Conservation (phyloP, 2,797 vertebrate species). For the Paramormyrops hopkinsi region DNA sequence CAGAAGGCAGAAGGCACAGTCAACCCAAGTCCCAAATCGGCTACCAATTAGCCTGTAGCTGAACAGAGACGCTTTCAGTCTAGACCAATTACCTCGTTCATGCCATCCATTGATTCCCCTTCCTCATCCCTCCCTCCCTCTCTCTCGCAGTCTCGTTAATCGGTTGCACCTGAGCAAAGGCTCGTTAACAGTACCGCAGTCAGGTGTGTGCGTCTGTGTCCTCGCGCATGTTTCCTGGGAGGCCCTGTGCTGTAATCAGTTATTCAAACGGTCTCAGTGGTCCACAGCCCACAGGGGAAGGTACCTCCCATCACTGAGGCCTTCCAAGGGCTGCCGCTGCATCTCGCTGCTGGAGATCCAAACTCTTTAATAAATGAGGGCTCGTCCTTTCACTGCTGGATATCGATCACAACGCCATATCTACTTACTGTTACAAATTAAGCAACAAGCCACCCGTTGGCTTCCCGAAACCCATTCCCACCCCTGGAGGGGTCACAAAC, state of each 20-base stretch:
- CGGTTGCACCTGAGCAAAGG: conserved; percentile 1
- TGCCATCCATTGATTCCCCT: neutral
- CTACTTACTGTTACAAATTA: conserved; percentile 8
- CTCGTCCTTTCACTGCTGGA: neutral
- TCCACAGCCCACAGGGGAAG: neutral
- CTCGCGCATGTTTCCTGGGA: neutral
- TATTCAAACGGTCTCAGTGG: conserved; percentile 11
- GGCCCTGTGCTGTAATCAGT: neutral
- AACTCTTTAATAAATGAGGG: neutral
- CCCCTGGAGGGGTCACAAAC: neutral
- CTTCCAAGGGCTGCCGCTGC: neutral
- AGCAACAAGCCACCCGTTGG: neutral
- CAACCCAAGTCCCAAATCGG: neutral
- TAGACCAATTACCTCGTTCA: neutral
- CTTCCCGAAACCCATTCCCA: neutral
- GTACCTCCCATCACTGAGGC: neutral
- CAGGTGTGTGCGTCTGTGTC: neutral
- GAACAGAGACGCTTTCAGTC: neutral
- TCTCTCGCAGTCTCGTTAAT: neutral
- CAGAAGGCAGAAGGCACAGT: neutral
- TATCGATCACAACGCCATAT: conserved; percentile 1
- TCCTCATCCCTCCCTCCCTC: neutral
- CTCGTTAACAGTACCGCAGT: neutral
- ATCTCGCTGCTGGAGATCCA: neutral
- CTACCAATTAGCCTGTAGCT: conserved; percentile 10